Conservation (phyloP, 2,888 invertebrate genomes). For the Thereva unica region DNA sequence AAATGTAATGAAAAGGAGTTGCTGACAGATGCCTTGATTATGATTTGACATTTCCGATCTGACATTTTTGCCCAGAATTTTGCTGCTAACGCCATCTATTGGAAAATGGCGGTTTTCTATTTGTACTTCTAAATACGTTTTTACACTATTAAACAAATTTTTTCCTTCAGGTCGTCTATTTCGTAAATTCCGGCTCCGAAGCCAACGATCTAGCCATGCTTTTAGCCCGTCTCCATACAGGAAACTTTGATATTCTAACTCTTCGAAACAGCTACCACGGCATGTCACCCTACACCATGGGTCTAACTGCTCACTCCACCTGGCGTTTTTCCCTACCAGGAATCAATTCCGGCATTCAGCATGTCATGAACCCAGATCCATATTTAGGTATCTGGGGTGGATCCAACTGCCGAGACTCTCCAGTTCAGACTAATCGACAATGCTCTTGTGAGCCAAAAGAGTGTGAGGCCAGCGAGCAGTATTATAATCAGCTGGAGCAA, state of each 20-base stretch:
- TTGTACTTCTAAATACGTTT: constrained; percentile 2
- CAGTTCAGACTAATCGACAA: constrained; percentile 70
- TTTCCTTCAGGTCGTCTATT: constrained; percentile 75
- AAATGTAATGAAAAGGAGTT: too few relatives aligned
- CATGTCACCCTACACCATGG: constrained; percentile 82
- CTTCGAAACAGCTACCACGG: constrained; percentile 93
- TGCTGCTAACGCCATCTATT: not conserved
- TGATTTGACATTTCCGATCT: not conserved
- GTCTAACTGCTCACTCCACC: constrained; percentile 75
- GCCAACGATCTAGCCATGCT: constrained; percentile 94
- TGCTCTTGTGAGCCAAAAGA: constrained; percentile 67
- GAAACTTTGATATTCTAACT: constrained; percentile 81
- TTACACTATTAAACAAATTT: constrained; percentile 39
- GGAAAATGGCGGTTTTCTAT: not conserved
- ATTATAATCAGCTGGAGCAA: constrained; percentile 74
- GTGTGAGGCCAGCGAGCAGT: constrained; percentile 77
- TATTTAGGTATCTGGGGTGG: constrained; percentile 92
- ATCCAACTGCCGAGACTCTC: constrained; percentile 82
- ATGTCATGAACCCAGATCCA: constrained; percentile 92
- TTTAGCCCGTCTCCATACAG: constrained; percentile 84
- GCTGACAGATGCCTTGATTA: too few relatives aligned
- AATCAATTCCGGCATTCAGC: constrained; percentile 73
- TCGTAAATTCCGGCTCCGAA: constrained; percentile 96
- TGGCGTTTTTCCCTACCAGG: constrained; percentile 78
- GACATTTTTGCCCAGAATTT: too few relatives aligned